Percentiles rank a stretch among this genome's conserved stretches.
Evolutionary conservation across 2,888 invertebrate species (phyloP).

Genomic region (Unio delphinus): DNA sequence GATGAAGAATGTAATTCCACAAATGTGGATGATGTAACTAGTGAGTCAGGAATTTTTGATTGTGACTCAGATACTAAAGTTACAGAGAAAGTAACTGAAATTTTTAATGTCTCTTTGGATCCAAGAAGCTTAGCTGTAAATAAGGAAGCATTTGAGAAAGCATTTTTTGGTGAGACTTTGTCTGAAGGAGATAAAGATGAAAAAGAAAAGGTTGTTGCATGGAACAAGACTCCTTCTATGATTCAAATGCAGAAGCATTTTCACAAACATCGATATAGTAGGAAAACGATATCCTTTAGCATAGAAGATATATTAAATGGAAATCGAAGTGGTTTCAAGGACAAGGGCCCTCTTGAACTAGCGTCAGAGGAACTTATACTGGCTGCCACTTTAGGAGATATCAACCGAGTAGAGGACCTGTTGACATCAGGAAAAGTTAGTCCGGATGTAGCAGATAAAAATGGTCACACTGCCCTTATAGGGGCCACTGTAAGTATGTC

Average conservation of each 20-base stretch:
- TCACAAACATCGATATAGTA: slow-evolving; percentile 49
- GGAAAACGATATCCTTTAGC: slow-evolving; percentile 46
- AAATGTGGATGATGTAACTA: background rate
- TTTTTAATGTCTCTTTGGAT: slow-evolving; percentile 60
- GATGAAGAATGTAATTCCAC: slow-evolving; percentile 18
- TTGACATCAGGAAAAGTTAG: slow-evolving; percentile 58
- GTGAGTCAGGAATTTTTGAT: slow-evolving; percentile 12
- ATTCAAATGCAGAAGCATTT: slow-evolving; percentile 65
- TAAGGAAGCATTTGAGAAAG: slow-evolving; percentile 60
- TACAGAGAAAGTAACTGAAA: slow-evolving; percentile 42
- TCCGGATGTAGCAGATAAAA: slow-evolving; percentile 66
- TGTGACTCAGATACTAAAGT: slow-evolving; percentile 34
- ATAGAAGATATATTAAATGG: slow-evolving; percentile 53
- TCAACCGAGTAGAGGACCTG: slow-evolving; percentile 54
- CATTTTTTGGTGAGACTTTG: slow-evolving; percentile 51
- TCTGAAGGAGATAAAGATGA: slow-evolving; percentile 20
- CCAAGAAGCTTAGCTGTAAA: slow-evolving; percentile 64
- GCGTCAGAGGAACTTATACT: slow-evolving; percentile 60
- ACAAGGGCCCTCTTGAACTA: slow-evolving; percentile 59
- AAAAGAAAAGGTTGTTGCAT: slow-evolving; percentile 40
- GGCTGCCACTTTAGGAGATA: slow-evolving; percentile 59
- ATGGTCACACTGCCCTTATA: slow-evolving; percentile 67
- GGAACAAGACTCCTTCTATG: slow-evolving; percentile 65
- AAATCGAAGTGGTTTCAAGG: slow-evolving; percentile 49
- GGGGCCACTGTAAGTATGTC: slow-evolving; percentile 62